Percentiles rank a stretch among this genome's conserved stretches.
These are phyloP conservation scores for Stichodactyla mertensii DNA, from an alignment of 64 coral and sea anemone species.

Conservation along the genomic window DNA sequence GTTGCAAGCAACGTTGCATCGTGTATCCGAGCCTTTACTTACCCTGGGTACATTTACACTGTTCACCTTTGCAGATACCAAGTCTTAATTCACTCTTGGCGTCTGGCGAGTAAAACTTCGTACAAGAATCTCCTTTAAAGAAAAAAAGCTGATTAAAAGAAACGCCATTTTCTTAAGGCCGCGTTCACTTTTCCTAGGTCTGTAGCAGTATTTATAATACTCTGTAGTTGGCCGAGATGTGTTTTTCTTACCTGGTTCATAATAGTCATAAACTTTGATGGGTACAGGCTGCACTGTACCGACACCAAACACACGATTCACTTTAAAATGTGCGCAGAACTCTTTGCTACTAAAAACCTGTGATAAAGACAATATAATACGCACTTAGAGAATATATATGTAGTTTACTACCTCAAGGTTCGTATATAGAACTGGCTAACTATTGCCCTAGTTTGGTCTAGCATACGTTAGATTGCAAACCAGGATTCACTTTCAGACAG, in stretches of 20 bases:
- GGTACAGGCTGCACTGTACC: conserved; percentile 74
- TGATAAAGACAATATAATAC: not conserved
- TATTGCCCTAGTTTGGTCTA: too few relatives aligned
- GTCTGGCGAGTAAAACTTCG: conserved; percentile 61
- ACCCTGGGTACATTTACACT: conserved; percentile 74
- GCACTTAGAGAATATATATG: too few relatives aligned
- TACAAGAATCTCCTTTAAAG: conserved; percentile 37
- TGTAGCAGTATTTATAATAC: too few relatives aligned
- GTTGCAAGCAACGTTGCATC: too few relatives aligned
- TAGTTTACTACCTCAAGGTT: too few relatives aligned
- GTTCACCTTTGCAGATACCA: conserved; percentile 58
- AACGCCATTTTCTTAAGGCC: too few relatives aligned
- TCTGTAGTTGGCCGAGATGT: not conserved
- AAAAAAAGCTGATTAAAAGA: not conserved
- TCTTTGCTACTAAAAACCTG: conserved; percentile 23
- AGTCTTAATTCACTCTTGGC: conserved; percentile 35
- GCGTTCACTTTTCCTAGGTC: too few relatives aligned
- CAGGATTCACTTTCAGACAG: too few relatives aligned
- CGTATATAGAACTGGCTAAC: too few relatives aligned
- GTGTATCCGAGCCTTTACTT: not conserved
- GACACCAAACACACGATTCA: conserved; percentile 56
- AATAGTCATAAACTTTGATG: conserved; percentile 82
- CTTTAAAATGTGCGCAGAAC: conserved; percentile 66
- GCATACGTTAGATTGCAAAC: too few relatives aligned
- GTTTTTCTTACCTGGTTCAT: conserved; percentile 52